Base-by-base conservation (phyloP, 2,888 invertebrate genomes). In the Drosophila meridionalis region DNA sequence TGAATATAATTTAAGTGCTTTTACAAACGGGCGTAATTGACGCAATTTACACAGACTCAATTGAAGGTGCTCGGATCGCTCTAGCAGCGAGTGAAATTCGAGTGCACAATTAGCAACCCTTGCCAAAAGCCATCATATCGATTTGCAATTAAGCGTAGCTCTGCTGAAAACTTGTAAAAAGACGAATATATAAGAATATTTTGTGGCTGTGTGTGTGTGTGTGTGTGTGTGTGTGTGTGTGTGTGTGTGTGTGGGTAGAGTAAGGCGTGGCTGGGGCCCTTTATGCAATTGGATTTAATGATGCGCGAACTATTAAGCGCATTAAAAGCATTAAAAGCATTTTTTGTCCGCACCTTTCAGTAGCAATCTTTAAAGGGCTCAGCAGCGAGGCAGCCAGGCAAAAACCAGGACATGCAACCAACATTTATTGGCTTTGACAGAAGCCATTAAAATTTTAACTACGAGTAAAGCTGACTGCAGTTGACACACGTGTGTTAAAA, bases 361-460 rank as follows among this genome's bases (percentile, higher is more conserved):
- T 61, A 70, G 40, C 72, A 73, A 69, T 64, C 71, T 48, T 74
- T 70, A 77, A 43, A 69, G 66, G 68, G 59, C 76, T 36, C 60
- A 11, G 4, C 42, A 42, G 34, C 56, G 48, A 20, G 66, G 40
- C 48, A 47, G 59, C 20, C 26, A 20, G 50, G 52, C 55, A 80
- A 74, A 74, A 73, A 58, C 43, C 26, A 14, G 55, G 36, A 53
- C 60, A 63, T 58, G 70, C 73, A 48, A 43, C 32, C 30, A 74
- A 83, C 89, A 86, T 86, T 87, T 88, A 90, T 90, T 83, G 73
- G 74, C 83, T 88, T 83, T 87, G 90, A 83, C 87, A 88, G 72
- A 56, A 75, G 62, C 90, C 89, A 87, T 87, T 87, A 90, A 88
- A 86, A 76, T 81, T 78, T 75, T 75, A 68, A 76, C 63, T 48